These are phyloP conservation scores for Leptonema lineaticorne DNA, from an alignment of 1,140 invertebrate species.

Conservation along the genomic window DNA sequence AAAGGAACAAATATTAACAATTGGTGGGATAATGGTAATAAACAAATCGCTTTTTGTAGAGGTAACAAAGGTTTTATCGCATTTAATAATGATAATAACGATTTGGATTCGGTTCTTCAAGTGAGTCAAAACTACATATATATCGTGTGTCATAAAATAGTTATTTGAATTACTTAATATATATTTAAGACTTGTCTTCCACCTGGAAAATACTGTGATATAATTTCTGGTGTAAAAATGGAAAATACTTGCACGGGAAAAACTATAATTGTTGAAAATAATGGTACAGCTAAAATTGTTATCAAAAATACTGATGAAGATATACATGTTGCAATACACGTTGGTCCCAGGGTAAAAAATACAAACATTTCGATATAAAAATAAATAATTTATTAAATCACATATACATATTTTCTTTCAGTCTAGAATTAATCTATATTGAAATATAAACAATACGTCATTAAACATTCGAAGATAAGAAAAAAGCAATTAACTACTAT, in stretches of 20 bases:
- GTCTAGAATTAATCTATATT: too few species aligned
- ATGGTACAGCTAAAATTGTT: slow-evolving; percentile 61
- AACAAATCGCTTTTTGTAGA: slow-evolving; percentile 71
- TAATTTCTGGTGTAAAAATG: slow-evolving; percentile 66
- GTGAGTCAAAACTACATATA: background rate
- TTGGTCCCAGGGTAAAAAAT: slow-evolving; percentile 42
- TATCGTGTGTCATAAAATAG: slow-evolving; percentile 5
- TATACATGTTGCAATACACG: slow-evolving; percentile 71
- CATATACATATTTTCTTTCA: too few species aligned
- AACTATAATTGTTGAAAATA: slow-evolving; percentile 57
- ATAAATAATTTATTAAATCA: too few species aligned
- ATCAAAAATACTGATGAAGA: slow-evolving; percentile 59
- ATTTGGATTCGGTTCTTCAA: slow-evolving; percentile 45
- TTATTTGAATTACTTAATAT: background rate
- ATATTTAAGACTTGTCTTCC: slow-evolving; percentile 63
- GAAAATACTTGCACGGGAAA: slow-evolving; percentile 65
- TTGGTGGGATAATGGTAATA: slow-evolving; percentile 68
- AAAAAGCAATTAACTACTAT: too few species aligned
- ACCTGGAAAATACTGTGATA: slow-evolving; percentile 77
- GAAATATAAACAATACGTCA: too few species aligned
- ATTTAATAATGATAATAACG: slow-evolving; percentile 59
- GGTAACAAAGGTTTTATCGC: slow-evolving; percentile 66
- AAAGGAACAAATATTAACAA: slow-evolving; percentile 51
- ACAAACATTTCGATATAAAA: too few species aligned
- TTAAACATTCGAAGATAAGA: too few species aligned